Evolutionary conservation across 2,888 invertebrate genomes (phyloP), one percentile per base, ranked within the genome.

Genomic region (Diaphora mendica): DNA sequence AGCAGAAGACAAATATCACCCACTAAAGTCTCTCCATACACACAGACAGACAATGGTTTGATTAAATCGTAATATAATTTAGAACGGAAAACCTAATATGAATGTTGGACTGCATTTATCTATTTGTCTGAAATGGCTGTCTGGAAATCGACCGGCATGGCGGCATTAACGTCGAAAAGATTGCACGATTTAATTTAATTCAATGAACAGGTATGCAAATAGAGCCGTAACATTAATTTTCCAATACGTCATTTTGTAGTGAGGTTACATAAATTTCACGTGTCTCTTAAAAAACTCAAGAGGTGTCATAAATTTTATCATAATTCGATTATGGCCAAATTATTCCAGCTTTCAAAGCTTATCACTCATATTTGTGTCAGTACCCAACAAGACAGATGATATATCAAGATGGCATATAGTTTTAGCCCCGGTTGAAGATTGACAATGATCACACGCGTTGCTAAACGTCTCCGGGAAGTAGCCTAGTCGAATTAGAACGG

Each of bases 141-240:
- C 59, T 62, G 59, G 15, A 17, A 62, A 26, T 15, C 26, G 17
- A 30, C 2, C 26, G 26, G 39, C 11, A 39, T 9, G 2, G 39
- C 30, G 30, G 59, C 5, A 30, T 30, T 62, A 62, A 13, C 59
- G 17, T 30, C 15, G 0, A 30, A 30, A 62, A 0, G 62, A 30
- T 30, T 62, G 8, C 59, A 73, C 44, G 66, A 30, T 5, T 44
- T 72, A 78, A 81, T 77, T 74, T 77, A 83, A 75, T 77, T 81
- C 65, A 65, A 77, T 71, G 75, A 69, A 70, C 48, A 48, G 48
- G 48, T 83, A 83, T 82, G 77, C 77, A 82, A 82, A 83, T 82
- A 64, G 35, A 72, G 48, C 51, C 51, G 72, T 68, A 72, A 80
- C 75, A 82, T 76, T 74, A 77, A 83, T 80, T 74, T 78, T 70